Evolutionary conservation across 2,797 vertebrate genomes (phyloP).

Genomic region (Rhadinocentrus ornatus): DNA sequence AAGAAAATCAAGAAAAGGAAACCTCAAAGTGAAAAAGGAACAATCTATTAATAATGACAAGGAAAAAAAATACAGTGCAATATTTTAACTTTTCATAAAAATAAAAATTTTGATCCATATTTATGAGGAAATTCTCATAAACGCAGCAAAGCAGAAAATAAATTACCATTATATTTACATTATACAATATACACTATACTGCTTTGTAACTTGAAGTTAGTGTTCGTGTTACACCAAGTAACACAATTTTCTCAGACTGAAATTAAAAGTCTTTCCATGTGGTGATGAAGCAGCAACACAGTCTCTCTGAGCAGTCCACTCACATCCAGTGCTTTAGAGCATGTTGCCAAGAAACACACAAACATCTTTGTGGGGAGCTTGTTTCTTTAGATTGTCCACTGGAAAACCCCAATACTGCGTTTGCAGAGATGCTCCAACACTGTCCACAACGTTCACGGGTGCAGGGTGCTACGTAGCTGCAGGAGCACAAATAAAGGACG

Average conservation of each 20-base stretch:
- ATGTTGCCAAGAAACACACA: constrained; percentile 34
- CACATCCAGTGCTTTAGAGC: constrained; percentile 27
- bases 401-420: constrained; percentile 37
- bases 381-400: constrained; percentile 35
- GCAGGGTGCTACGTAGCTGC: constrained; percentile 41
- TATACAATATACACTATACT: constrained; percentile 65
- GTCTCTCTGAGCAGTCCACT: constrained; percentile 46
- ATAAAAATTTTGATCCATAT: constrained; percentile 67
- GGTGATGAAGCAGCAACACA: constrained; percentile 47
- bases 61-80: constrained; percentile 72
- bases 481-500: constrained; percentile 56
- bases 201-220: constrained; percentile 48
- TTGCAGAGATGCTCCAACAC: constrained; percentile 46
- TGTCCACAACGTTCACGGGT: constrained; percentile 42
- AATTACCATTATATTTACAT: constrained; percentile 78
- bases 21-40: constrained; percentile 42
- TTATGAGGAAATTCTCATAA: constrained; percentile 67
- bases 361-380: constrained; percentile 27
- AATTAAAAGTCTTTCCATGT: constrained; percentile 36
- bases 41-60: constrained; percentile 44
- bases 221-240: constrained; percentile 45
- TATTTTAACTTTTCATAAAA: constrained; percentile 70
- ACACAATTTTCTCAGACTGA: constrained; percentile 44
- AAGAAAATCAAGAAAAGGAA: constrained; percentile 63
- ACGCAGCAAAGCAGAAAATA: constrained; percentile 75